phyloP scores from a whole-genome alignment of 2,797 vertebrate genomes.

The Micromesistius poutassou region DNA sequence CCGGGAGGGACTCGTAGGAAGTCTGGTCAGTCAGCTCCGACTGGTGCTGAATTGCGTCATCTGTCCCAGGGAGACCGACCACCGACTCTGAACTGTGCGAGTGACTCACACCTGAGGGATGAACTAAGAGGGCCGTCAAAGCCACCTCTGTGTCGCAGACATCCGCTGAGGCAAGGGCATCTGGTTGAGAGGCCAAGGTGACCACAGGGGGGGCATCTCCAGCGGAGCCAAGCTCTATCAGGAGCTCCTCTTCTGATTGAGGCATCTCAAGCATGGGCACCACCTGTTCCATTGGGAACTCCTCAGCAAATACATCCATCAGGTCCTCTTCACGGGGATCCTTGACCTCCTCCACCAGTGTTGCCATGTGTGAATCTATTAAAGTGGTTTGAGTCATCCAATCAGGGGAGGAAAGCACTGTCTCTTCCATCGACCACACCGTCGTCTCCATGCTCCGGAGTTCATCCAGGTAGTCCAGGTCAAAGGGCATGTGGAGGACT shows the following conservation, averaged over 20 bases:
- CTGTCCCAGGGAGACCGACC: slow-evolving; percentile 12
- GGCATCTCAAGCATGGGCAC: slow-evolving; percentile 20
- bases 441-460: slow-evolving; percentile 65
- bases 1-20: slow-evolving; percentile 64
- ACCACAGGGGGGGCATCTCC: not conserved
- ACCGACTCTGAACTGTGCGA: slow-evolving; percentile 6
- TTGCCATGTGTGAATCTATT: slow-evolving; percentile 27
- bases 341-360: slow-evolving; percentile 17
- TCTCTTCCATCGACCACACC: slow-evolving; percentile 68
- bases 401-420: slow-evolving; percentile 53
- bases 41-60: slow-evolving; percentile 17
- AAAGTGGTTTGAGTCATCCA: slow-evolving; percentile 37
- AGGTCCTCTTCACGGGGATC: slow-evolving; percentile 8
- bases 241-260: slow-evolving; percentile 16
- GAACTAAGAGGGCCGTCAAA: not conserved
- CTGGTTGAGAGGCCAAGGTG: slow-evolving; percentile 4
- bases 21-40: slow-evolving; percentile 28
- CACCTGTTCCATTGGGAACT: slow-evolving; percentile 12
- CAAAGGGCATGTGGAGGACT: slow-evolving; percentile 63
- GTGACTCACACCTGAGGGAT: slow-evolving; percentile 2
- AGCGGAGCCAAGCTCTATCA: slow-evolving; percentile 5
- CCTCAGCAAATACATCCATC: not conserved
- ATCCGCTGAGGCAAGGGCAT: not conserved
- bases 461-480: slow-evolving; percentile 63
- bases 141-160: not conserved